Evolutionary conservation across 2,113 vertebrate species (phyloP).

Genomic region (Lampris megalopsis): DNA sequence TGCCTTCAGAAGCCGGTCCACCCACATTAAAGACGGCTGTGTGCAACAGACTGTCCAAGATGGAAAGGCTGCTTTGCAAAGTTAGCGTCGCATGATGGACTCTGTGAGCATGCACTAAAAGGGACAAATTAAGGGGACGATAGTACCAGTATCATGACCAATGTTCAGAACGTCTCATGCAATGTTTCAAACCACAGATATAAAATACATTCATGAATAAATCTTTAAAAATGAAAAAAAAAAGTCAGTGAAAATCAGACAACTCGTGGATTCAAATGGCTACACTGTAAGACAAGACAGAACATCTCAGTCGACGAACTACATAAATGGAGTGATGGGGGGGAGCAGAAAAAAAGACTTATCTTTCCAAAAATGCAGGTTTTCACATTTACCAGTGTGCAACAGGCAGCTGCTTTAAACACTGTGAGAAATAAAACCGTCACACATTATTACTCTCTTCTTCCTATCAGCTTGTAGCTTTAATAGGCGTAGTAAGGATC

Average conservation of each 20-base stretch:
- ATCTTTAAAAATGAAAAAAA: constrained; percentile 52
- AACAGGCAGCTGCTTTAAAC: constrained; percentile 18
- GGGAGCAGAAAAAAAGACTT: background rate
- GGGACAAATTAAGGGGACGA: constrained; percentile 10
- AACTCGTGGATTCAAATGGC: constrained; percentile 50
- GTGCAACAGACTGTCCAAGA: background rate
- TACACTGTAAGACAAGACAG: constrained; percentile 39
- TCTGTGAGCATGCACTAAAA: constrained; percentile 19
- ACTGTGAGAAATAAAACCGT: background rate
- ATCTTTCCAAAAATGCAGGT: background rate
- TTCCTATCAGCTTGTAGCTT: background rate
- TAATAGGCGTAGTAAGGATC: background rate
- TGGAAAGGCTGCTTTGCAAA: constrained; percentile 11
- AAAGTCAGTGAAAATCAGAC: constrained; percentile 52
- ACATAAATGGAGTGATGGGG: constrained; percentile 16
- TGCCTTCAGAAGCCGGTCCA: constrained; percentile 11
- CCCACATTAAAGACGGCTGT: background rate
- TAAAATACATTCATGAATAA: constrained; percentile 82
- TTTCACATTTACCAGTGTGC: constrained; percentile 27
- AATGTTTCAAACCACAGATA: constrained; percentile 45
- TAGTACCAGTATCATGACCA: constrained; percentile 50
- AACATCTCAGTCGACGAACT: constrained; percentile 41
- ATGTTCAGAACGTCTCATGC: constrained; percentile 27
- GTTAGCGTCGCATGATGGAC: constrained; percentile 5
- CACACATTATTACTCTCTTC: background rate